Base-by-base conservation (phyloP, 2,113 vertebrate genomes). In the Neofelis nebulosa region DNA sequence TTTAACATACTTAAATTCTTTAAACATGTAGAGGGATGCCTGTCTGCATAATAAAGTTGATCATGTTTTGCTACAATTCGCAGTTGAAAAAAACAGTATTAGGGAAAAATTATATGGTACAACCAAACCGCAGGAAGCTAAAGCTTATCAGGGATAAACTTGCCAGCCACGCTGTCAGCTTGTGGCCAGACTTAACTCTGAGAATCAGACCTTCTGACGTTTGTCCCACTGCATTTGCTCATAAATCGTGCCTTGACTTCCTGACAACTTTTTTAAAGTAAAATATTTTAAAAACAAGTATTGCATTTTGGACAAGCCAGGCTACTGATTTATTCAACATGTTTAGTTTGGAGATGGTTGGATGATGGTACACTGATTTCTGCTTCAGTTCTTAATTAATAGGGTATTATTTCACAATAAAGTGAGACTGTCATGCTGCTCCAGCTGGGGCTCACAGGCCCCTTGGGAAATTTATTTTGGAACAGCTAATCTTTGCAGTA, bases 1-100 rank as follows among this genome's bases (percentile, higher is more conserved):
- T 99, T 99, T 99, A 99, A 99, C 98, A 99, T 98, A 98, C 98
- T 98, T 99, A 98, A 98, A 98, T 98, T 99, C 98, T 98, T 98
- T 98, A 88, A 97, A 94, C 98, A 98, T 98, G 98, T 99, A 98
- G 98, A 99, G 98, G 97, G 98, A 98, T 98, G 98, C 98, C 98
- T 99, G 98, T 99, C 99, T 99, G 98, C 98, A 98, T 99, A 98
- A 99, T 99, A 99, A 99, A 99, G 98, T 98, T 99, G 98, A 99
- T 99, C 98, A 99, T 99, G 98, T 99, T 99, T 99, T 99, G 99
- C 99, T 99, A 99, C 99, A 99, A 98, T 99, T 99, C 99, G 98
- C 99, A 99, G 99, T 99, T 99, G 98, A 98, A 99, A 98, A 98
- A 98, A 99, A 99, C 98, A 99, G 99, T 98, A 99, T 98, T 99